phyloP scores from a whole-genome alignment of 2,888 invertebrate genomes.

The Eurois occulta region DNA sequence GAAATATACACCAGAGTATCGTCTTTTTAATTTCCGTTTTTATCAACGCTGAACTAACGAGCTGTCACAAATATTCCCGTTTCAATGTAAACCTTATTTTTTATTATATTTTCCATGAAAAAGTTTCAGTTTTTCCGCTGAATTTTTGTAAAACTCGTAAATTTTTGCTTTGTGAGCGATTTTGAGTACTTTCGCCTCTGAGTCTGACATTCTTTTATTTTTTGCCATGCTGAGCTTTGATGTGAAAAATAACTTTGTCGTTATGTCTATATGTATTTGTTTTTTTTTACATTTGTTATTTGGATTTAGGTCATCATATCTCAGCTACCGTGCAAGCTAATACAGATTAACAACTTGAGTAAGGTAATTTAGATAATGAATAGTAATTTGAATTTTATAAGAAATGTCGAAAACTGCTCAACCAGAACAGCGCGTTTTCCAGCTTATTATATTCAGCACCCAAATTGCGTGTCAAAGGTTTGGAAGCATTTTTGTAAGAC shows the following conservation, averaged over 20 bases:
- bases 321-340: not conserved
- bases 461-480: not conserved
- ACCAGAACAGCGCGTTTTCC: not conserved
- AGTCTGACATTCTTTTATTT: slow-evolving; percentile 42
- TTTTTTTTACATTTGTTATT: not conserved
- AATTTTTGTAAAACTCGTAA: slow-evolving; percentile 27
- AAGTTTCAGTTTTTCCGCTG: slow-evolving; percentile 14
- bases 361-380: not conserved
- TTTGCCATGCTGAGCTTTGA: slow-evolving; percentile 26
- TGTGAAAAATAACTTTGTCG: slow-evolving; percentile 30
- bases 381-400: not conserved
- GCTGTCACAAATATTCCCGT: slow-evolving; percentile 29
- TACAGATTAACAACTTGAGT: not conserved
- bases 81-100: slow-evolving; percentile 27
- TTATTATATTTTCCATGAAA: slow-evolving; percentile 32
- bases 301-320: not conserved
- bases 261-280: not conserved
- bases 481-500: not conserved
- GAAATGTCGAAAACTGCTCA: not conserved
- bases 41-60: slow-evolving; percentile 20
- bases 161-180: slow-evolving; percentile 52
- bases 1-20: not conserved
- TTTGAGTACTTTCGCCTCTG: slow-evolving; percentile 19
- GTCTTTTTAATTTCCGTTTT: slow-evolving; percentile 25
- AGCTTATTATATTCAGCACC: not conserved